phyloP scores from a whole-genome alignment of 2,797 vertebrate species.

The Heteromormyrus szaboi region DNA sequence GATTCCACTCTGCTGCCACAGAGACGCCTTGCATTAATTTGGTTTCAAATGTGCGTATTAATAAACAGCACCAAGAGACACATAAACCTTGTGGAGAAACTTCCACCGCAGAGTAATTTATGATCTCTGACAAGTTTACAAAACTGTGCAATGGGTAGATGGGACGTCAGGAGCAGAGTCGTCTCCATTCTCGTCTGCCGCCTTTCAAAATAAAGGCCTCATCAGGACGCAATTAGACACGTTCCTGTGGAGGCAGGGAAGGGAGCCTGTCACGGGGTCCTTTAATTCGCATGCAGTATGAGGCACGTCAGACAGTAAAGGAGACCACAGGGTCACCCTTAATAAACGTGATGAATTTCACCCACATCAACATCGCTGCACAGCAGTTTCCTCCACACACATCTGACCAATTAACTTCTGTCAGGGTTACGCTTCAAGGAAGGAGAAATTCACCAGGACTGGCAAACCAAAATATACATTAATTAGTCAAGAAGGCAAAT shows the following conservation, averaged over 20 bases:
- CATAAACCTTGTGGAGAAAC: slow-evolving; percentile 38
- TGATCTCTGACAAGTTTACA: slow-evolving; percentile 54
- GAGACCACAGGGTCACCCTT: slow-evolving; percentile 14
- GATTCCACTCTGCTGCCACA: neutral
- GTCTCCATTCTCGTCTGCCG: slow-evolving; percentile 37
- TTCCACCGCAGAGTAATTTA: slow-evolving; percentile 48
- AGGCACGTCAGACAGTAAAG: slow-evolving; percentile 7
- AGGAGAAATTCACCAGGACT: neutral
- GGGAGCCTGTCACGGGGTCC: slow-evolving; percentile 27
- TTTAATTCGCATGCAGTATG: slow-evolving; percentile 19
- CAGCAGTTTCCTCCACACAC: neutral
- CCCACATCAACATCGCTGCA: neutral
- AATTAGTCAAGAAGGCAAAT: neutral
- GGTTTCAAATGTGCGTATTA: slow-evolving; percentile 27
- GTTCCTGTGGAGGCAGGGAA: slow-evolving; percentile 19
- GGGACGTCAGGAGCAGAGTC: slow-evolving; percentile 25
- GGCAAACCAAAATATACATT: neutral
- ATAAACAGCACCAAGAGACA: slow-evolving; percentile 36
- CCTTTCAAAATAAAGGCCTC: slow-evolving; percentile 37
- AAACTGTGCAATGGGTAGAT: slow-evolving; percentile 38
- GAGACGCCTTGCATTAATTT: slow-evolving; percentile 40
- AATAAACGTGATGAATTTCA: slow-evolving; percentile 22
- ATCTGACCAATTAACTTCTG: neutral
- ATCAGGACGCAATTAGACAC: slow-evolving; percentile 42
- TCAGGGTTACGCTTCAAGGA: neutral